Conservation (phyloP, 2,113 vertebrate genomes). For the Emberiza fucata region DNA sequence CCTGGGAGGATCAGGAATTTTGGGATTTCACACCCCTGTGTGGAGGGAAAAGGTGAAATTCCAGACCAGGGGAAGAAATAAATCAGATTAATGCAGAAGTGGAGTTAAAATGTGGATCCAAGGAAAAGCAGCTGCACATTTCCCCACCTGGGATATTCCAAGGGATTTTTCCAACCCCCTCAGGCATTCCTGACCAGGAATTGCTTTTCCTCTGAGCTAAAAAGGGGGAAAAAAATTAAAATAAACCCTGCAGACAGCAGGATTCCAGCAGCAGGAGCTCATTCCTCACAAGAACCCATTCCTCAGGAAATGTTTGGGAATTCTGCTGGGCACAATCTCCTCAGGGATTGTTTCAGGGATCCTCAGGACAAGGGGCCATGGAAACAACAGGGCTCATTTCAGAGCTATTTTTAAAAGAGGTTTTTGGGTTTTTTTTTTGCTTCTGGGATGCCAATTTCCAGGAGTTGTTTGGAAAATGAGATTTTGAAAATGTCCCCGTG, state of each 20-base stretch:
- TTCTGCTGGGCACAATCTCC: neutral
- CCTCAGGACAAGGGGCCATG: neutral
- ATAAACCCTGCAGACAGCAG: neutral
- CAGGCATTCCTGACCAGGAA: neutral
- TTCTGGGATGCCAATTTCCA: neutral
- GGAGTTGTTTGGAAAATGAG: conserved; percentile 14
- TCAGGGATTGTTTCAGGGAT: neutral
- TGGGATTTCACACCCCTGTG: accelerated
- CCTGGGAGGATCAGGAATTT: neutral
- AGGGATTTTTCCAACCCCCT: neutral
- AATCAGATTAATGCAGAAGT: neutral
- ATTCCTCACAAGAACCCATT: neutral
- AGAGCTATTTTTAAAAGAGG: neutral
- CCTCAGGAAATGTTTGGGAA: neutral
- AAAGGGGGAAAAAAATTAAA: neutral
- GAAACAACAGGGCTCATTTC: neutral
- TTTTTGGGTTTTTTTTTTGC: neutral
- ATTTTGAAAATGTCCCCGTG: neutral
- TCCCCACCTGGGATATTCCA: neutral
- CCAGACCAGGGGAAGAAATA: neutral
- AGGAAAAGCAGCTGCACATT: neutral
- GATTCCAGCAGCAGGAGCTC: neutral
- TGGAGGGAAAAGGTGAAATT: neutral
- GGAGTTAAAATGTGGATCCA: neutral
- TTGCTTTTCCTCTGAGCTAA: neutral